phyloP scores from a whole-genome alignment of 2,888 invertebrate species.

The Phasia obesa region DNA sequence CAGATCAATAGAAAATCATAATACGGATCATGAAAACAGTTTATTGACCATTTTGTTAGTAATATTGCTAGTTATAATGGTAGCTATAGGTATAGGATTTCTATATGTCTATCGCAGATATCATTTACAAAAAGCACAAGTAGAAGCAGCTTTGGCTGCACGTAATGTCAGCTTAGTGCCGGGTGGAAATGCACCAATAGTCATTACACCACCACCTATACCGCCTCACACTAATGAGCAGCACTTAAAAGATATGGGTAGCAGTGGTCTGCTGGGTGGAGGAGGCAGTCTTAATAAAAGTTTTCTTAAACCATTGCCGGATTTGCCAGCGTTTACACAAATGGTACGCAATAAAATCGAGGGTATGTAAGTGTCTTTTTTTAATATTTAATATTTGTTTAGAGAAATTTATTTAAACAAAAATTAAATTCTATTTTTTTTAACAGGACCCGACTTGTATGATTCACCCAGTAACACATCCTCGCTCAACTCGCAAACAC shows the following conservation, averaged over 20 bases:
- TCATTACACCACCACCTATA: slow-evolving; percentile 62
- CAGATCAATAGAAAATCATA: slow-evolving; percentile 54
- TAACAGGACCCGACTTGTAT: slow-evolving; percentile 78
- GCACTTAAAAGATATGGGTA: slow-evolving; percentile 59
- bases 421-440: background rate
- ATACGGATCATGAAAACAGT: slow-evolving; percentile 76
- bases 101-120: slow-evolving; percentile 79
- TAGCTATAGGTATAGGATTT: slow-evolving; percentile 77
- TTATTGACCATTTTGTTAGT: slow-evolving; percentile 77
- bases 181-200: slow-evolving; percentile 42
- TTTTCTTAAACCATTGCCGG: slow-evolving; percentile 80
- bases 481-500: slow-evolving; percentile 73
- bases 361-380: slow-evolving; percentile 79
- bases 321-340: slow-evolving; percentile 78
- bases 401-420: background rate
- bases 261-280: slow-evolving; percentile 25
- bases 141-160: slow-evolving; percentile 74
- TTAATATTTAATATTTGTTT: background rate
- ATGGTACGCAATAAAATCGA: slow-evolving; percentile 78
- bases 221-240: slow-evolving; percentile 60
- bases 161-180: slow-evolving; percentile 61
- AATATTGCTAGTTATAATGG: slow-evolving; percentile 78
- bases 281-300: slow-evolving; percentile 73
- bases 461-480: slow-evolving; percentile 81
- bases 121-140: slow-evolving; percentile 76